A percentile compares a stretch with the other conserved stretches of the same genome.
phyloP scores from a whole-genome alignment of 2,797 vertebrate species.

The Morelia viridis region DNA sequence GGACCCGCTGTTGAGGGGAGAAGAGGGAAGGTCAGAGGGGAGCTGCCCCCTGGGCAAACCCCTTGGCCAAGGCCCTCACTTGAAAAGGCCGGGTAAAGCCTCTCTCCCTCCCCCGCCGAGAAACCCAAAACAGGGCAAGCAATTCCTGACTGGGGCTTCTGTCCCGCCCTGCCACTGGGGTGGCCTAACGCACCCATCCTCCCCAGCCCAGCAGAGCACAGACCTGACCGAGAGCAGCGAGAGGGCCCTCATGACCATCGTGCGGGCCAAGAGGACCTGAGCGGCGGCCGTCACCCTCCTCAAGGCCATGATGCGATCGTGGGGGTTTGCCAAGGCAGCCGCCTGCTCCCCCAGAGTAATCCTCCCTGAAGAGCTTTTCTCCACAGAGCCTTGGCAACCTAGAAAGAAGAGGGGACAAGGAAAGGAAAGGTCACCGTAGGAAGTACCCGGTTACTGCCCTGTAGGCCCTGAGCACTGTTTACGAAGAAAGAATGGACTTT shows the following conservation, averaged over 20 bases:
- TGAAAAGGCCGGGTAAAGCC: background rate
- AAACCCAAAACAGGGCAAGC: background rate
- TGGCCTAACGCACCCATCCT: background rate
- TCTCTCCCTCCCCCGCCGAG: too few relatives aligned
- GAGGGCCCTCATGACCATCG: constrained; percentile 98
- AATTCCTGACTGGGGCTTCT: background rate
- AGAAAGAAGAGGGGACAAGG: constrained; percentile 14
- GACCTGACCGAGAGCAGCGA: constrained; percentile 93
- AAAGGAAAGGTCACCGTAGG: background rate
- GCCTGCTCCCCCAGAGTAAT: constrained; percentile 95
- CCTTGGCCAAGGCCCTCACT: background rate
- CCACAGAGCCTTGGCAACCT: constrained; percentile 94
- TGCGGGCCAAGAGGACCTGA: constrained; percentile 93
- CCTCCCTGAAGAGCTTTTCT: constrained; percentile 91
- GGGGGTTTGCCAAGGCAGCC: constrained; percentile 86
- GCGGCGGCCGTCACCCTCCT: constrained; percentile 93
- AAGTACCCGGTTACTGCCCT: background rate
- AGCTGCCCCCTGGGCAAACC: background rate
- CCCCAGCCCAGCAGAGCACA: background rate
- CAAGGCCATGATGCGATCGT: constrained; percentile 92
- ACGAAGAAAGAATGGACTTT: background rate
- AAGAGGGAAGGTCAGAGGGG: background rate
- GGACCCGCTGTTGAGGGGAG: constrained; percentile 81
- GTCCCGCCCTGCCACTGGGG: background rate
- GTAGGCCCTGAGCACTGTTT: background rate